Evolutionary conservation across 2,888 invertebrate genomes (phyloP), one percentile per base, ranked within the genome.

Genomic region (Zelleria hepariella): DNA sequence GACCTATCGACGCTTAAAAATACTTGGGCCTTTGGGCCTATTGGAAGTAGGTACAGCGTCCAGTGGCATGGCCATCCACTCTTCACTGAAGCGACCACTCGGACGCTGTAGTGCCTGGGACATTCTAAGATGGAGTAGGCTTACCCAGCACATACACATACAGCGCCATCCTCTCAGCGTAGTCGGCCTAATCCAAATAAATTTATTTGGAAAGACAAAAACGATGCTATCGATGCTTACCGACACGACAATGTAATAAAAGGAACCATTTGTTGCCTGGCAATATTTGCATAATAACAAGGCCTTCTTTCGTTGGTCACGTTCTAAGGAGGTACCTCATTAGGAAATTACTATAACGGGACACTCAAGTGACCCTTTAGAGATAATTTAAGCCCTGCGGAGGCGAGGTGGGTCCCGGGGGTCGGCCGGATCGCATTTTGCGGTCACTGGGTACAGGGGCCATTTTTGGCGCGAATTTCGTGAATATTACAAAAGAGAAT

Each of bases 401-500:
- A 42, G 32, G 32, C 15, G 32, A 42, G 32, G 25, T n/a, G 24
- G 54, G 18, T 25, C 54, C 26, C 8, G 54, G 24, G 25, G 18
- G 54, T 4, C 1, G 23, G 26, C 49, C 5, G 51, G 21, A 20
- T 6, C 53, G n/a, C 24, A 24, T 54, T 25, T 54, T 25, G 23
- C 54, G 54, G 23, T 53, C 54, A 23, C 54, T 25, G 54, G 23
- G 54, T 23, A 20, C 54, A 54, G 24, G 54, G 26, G 24, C 21
- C 55, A 23, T 32, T 27, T 56, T 56, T 56, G 55, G 55, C 23
- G 32, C 53, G 67, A 71, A 69, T 67, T 72, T 74, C 70, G 70
- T 78, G 76, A 79, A 81, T 80, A 80, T 79, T 79, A 78, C 76
- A 80, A 76, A 72, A 71, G 72, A 68, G 64, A 66, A 20, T 62